phyloP scores from a whole-genome alignment of 2,888 invertebrate species.

The Coelinius sp. region DNA sequence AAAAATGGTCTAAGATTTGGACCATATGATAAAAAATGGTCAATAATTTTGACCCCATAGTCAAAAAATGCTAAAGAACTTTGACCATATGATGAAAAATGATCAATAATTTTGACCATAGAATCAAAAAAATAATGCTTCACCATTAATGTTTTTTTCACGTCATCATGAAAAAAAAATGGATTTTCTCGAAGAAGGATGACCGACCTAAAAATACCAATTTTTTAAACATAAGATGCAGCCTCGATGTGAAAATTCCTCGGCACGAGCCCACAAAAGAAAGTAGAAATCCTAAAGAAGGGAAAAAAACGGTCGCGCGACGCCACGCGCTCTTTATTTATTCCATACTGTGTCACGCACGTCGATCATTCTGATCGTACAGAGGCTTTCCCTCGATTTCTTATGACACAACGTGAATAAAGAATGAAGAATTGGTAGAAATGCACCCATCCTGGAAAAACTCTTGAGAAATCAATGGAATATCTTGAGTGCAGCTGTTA shows the following conservation, averaged over 20 bases:
- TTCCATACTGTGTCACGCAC: constrained; percentile 54
- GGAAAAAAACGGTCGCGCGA: constrained; percentile 42
- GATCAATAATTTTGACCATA: too few relatives aligned
- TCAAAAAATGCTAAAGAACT: too few relatives aligned
- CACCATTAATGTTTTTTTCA: too few relatives aligned
- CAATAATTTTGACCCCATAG: too few relatives aligned
- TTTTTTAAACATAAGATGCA: not conserved
- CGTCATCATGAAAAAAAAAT: too few relatives aligned
- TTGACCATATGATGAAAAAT: too few relatives aligned
- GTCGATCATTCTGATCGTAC: constrained; percentile 47
- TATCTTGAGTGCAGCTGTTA: constrained; percentile 26
- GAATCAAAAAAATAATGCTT: too few relatives aligned
- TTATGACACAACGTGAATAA: constrained; percentile 44
- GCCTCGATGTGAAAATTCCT: constrained; percentile 21
- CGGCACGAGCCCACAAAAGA: constrained; percentile 26
- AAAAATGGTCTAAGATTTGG: too few relatives aligned
- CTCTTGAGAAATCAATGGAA: constrained; percentile 19
- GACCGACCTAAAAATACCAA: too few relatives aligned
- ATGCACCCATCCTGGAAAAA: constrained; percentile 41
- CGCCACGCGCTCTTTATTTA: constrained; percentile 59
- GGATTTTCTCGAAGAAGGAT: too few relatives aligned
- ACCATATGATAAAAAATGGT: too few relatives aligned
- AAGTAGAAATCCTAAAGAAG: constrained; percentile 15
- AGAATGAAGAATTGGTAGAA: constrained; percentile 32
- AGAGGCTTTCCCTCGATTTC: constrained; percentile 16